A percentile compares a stretch with the other conserved stretches of the same genome.
Conservation (phyloP, 1,140 invertebrate genomes). For the Mya arenaria region DNA sequence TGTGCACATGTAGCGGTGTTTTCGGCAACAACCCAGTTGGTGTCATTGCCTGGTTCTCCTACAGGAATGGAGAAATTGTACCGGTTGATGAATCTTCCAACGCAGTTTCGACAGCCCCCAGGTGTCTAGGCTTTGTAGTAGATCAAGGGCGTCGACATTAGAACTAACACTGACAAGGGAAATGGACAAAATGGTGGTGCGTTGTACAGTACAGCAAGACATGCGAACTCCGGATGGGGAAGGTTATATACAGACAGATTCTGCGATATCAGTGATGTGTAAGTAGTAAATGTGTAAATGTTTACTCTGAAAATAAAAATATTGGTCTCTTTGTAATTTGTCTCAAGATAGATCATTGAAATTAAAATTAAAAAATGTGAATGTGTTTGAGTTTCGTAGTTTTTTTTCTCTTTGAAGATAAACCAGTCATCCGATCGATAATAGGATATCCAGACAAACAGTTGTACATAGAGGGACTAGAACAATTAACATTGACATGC, state of each 20-base stretch:
- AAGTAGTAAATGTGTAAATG: no score
- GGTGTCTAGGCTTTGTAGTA: neutral
- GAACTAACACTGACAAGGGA: slow-evolving; percentile 3
- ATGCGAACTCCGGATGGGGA: neutral
- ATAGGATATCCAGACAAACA: neutral
- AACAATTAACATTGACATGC: slow-evolving; percentile 2
- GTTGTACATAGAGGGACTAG: neutral
- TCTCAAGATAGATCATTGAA: no score
- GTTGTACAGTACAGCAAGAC: slow-evolving; percentile 30
- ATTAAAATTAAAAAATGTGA: no score
- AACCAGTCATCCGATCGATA: neutral
- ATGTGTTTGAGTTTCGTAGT: no score
- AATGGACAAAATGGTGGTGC: slow-evolving; percentile 14
- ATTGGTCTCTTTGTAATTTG: neutral
- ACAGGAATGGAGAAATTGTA: neutral
- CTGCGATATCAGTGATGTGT: neutral
- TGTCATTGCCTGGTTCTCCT: slow-evolving; percentile 21
- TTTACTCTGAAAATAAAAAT: neutral
- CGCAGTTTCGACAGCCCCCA: neutral
- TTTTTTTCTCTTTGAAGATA: no score
- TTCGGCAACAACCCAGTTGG: slow-evolving; percentile 27
- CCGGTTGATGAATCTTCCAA: neutral
- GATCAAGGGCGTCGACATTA: neutral
- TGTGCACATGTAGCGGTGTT: slow-evolving; percentile 9
- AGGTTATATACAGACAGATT: slow-evolving; percentile 9